These are phyloP conservation scores for Vidua chalybeata DNA, from an alignment of 2,113 vertebrate genomes.

Conservation along the genomic window DNA sequence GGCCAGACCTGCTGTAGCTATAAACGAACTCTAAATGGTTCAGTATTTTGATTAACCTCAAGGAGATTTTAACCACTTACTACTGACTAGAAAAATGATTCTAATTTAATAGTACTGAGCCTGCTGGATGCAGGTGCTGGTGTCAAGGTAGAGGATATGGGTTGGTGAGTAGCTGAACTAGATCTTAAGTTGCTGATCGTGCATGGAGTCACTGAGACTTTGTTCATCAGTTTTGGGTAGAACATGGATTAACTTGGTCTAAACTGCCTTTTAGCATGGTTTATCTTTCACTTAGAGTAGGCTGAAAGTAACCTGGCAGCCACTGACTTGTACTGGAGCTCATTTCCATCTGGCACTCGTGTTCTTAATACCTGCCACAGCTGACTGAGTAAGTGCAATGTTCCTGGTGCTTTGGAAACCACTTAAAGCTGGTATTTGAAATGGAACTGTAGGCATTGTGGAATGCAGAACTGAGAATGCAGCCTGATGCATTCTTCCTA, in stretches of 20 bases:
- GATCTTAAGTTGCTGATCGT: background rate
- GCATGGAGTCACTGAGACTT: background rate
- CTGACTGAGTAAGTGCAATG: background rate
- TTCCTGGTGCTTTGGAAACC: background rate
- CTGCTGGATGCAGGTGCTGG: fast-evolving
- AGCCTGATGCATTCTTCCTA: background rate
- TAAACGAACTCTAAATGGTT: background rate
- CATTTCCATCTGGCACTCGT: background rate
- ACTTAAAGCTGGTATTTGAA: background rate
- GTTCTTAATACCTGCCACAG: background rate
- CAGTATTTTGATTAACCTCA: background rate
- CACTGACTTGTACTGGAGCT: background rate
- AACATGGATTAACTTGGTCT: background rate
- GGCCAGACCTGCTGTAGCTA: background rate
- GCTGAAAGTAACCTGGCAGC: background rate
- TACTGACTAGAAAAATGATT: background rate
- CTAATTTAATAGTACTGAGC: background rate
- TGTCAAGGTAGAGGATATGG: background rate
- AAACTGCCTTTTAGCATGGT: background rate
- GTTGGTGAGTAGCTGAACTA: background rate
- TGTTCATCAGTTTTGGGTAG: background rate
- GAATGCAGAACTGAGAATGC: background rate
- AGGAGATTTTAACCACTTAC: background rate
- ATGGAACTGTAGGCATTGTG: background rate
- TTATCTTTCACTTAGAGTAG: background rate